These are phyloP conservation scores for Ethmia dodecea DNA, from an alignment of 2,888 invertebrate species.

Conservation along the genomic window DNA sequence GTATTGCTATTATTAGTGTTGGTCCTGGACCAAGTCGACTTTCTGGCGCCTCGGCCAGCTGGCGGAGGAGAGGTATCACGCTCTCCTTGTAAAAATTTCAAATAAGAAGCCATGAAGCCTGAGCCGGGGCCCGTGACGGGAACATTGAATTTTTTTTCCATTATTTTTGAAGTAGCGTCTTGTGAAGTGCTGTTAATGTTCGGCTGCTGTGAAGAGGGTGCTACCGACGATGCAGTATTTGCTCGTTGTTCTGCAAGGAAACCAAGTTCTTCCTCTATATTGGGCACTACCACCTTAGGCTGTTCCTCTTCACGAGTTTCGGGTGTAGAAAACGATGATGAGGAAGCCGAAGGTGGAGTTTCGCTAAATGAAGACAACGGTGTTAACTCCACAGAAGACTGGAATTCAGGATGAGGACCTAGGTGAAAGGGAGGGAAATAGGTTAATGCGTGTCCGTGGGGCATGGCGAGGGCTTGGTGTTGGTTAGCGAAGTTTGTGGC, in stretches of 20 bases:
- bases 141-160: constrained; percentile 80
- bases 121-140: constrained; percentile 80
- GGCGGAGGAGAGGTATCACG: constrained; percentile 89
- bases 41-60: constrained; percentile 80
- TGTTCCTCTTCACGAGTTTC: constrained; percentile 82
- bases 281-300: constrained; percentile 91
- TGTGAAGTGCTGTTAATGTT: constrained; percentile 67
- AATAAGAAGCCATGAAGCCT: constrained; percentile 92
- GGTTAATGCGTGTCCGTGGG: constrained; percentile 84
- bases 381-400: constrained; percentile 81
- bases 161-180: constrained; percentile 68
- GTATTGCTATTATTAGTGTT: constrained; percentile 58
- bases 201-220: constrained; percentile 72
- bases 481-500: constrained; percentile 77
- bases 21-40: constrained; percentile 80
- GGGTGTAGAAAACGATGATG: constrained; percentile 74
- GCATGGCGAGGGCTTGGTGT: constrained; percentile 81
- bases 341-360: constrained; percentile 76
- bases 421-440: constrained; percentile 88
- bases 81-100: constrained; percentile 90
- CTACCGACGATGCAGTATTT: constrained; percentile 70
- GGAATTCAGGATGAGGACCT: constrained; percentile 82
- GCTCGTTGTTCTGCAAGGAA: constrained; percentile 83
- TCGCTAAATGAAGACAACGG: constrained; percentile 78
- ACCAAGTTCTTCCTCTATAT: constrained; percentile 92